These are phyloP conservation scores for Zelleria hepariella DNA, from an alignment of 2,888 invertebrate genomes.

Conservation along the genomic window DNA sequence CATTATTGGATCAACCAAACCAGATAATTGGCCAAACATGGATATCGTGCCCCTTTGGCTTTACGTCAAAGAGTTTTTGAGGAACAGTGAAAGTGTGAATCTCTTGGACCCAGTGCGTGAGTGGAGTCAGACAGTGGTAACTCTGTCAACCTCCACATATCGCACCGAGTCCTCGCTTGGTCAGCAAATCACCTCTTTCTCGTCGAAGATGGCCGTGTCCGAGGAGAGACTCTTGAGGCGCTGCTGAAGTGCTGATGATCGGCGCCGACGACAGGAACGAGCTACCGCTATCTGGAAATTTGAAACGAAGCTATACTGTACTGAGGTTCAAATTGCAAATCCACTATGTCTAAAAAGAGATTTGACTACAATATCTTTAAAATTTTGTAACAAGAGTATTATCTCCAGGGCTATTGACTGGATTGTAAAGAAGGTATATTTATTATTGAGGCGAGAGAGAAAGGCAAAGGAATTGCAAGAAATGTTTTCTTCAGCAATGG, in stretches of 20 bases:
- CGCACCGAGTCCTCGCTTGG: slow-evolving; percentile 96
- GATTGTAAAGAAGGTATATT: no score
- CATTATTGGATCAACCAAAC: not conserved
- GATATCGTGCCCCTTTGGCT: not conserved
- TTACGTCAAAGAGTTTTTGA: not conserved
- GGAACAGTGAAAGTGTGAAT: not conserved
- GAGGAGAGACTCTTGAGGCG: slow-evolving; percentile 85
- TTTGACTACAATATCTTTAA: no score
- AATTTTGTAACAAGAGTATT: no score
- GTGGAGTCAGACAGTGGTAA: slow-evolving; percentile 88
- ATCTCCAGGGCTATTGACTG: no score
- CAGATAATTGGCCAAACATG: not conserved
- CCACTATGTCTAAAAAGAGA: no score
- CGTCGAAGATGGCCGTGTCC: slow-evolving; percentile 87
- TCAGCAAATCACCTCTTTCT: slow-evolving; percentile 95
- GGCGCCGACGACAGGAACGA: slow-evolving; percentile 76
- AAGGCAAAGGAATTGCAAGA: no score
- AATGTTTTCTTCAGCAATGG: no score
- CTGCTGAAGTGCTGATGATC: slow-evolving; percentile 85
- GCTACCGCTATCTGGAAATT: slow-evolving; percentile 43
- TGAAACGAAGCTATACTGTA: no score
- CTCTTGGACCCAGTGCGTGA: slow-evolving; percentile 49
- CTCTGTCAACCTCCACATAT: slow-evolving; percentile 91
- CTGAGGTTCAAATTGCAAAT: no score
- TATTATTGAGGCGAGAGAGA: no score